These are phyloP conservation scores for Pholis gunnellus DNA, from an alignment of 2,113 vertebrate genomes.

Conservation along the genomic window DNA sequence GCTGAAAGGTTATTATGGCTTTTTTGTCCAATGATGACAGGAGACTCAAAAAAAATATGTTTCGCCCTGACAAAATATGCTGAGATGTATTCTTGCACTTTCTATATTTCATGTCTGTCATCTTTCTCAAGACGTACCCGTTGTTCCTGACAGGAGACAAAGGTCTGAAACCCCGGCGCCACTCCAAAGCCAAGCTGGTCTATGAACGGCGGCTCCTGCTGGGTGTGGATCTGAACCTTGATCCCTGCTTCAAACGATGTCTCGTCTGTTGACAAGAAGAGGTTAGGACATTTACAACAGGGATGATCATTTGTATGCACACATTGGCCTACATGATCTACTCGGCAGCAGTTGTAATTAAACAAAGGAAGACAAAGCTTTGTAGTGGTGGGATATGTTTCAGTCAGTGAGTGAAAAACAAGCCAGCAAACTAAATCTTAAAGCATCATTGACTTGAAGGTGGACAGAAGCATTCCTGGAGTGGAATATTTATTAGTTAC, in stretches of 20 bases:
- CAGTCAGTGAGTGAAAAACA: background rate
- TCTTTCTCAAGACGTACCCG: constrained; percentile 85
- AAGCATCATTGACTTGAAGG: background rate
- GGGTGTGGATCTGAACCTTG: constrained; percentile 99
- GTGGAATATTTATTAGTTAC: background rate
- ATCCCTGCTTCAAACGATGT: constrained; percentile 98
- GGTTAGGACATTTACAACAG: constrained; percentile 42
- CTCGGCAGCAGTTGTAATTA: constrained; percentile 23
- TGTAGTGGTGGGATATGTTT: background rate
- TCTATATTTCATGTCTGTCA: background rate
- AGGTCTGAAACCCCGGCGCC: constrained; percentile 98
- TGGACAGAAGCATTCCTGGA: background rate
- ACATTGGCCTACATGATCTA: constrained; percentile 3
- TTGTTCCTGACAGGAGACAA: constrained; percentile 98
- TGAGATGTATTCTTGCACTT: background rate
- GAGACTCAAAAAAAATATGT: background rate
- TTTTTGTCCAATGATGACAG: background rate
- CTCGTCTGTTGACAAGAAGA: constrained; percentile 87
- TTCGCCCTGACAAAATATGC: background rate
- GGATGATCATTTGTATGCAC: constrained; percentile 46
- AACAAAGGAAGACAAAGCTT: constrained; percentile 17
- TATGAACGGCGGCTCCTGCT: constrained; percentile 96
- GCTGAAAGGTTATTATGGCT: background rate
- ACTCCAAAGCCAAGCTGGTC: constrained; percentile 99
- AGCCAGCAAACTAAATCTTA: background rate